Evolutionary conservation across 2,888 invertebrate species (phyloP).

Genomic region (Parapristionchus giblindavisi): DNA sequence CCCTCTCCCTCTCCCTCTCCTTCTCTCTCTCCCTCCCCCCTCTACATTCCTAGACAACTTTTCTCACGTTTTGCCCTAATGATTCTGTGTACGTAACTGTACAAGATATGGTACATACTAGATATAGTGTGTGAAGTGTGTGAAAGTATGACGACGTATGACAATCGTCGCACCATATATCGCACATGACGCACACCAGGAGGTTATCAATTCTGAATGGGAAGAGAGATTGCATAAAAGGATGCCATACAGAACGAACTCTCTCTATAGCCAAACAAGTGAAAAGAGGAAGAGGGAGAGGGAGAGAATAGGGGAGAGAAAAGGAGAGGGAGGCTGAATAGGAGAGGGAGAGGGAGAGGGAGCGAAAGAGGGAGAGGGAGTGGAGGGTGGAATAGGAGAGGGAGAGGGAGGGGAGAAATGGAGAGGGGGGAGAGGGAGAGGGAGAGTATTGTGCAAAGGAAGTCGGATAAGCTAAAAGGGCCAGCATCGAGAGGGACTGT

Average conservation of each 20-base stretch:
- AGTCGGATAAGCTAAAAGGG: too few relatives aligned
- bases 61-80: slow-evolving; percentile 2
- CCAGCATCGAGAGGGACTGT: too few relatives aligned
- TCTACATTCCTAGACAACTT: neutral
- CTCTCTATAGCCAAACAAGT: too few relatives aligned
- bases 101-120: neutral
- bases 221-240: too few relatives aligned
- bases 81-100: neutral
- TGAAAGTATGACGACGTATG: too few relatives aligned
- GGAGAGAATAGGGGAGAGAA: slow-evolving; percentile 5
- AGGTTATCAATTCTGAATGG: neutral
- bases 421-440: too few relatives aligned
- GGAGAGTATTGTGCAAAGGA: too few relatives aligned
- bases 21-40: neutral
- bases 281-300: slow-evolving; percentile 4
- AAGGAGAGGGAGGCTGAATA: neutral
- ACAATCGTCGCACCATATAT: slow-evolving; percentile 4
- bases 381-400: neutral
- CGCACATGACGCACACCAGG: too few relatives aligned
- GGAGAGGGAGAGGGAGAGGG: neutral
- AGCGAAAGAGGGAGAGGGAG: neutral
- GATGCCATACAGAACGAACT: too few relatives aligned
- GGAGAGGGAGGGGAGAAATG: neutral
- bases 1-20: too few relatives aligned
- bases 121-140: too few relatives aligned